phyloP scores from a whole-genome alignment of 2,113 vertebrate genomes.

The Phylloscopus trochiloides region DNA sequence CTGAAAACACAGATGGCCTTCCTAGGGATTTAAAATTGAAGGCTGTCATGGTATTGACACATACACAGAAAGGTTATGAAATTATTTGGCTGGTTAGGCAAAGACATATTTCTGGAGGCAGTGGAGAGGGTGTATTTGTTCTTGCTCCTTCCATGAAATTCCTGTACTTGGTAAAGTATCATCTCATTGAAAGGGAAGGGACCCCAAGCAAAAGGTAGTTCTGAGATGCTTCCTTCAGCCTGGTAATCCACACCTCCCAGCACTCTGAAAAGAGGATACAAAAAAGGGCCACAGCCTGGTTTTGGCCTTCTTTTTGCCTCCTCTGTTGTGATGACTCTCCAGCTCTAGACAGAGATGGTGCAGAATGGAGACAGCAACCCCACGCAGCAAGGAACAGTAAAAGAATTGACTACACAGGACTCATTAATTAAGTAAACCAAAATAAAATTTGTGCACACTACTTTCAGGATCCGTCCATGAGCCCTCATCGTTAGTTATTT shows the following conservation, averaged over 20 bases:
- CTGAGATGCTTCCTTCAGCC: background rate
- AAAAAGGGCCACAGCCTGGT: background rate
- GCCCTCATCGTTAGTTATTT: background rate
- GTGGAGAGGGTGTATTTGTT: background rate
- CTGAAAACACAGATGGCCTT: background rate
- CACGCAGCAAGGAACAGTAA: background rate
- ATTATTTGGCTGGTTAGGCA: background rate
- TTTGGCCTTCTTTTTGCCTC: background rate
- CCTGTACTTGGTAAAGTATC: background rate
- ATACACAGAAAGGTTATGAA: background rate
- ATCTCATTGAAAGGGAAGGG: background rate
- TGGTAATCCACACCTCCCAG: background rate
- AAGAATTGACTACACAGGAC: background rate
- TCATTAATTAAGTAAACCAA: fast-evolving
- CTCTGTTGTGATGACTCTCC: background rate
- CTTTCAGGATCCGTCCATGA: background rate
- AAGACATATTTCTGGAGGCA: background rate
- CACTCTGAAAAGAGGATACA: background rate
- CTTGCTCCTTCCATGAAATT: background rate
- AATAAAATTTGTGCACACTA: background rate
- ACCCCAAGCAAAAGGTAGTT: background rate
- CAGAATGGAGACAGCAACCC: background rate
- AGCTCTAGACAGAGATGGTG: background rate
- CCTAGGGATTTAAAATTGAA: background rate
- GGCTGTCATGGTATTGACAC: background rate